phyloP scores from a whole-genome alignment of 2,113 vertebrate species.

The Corythornis madagascariensis region DNA sequence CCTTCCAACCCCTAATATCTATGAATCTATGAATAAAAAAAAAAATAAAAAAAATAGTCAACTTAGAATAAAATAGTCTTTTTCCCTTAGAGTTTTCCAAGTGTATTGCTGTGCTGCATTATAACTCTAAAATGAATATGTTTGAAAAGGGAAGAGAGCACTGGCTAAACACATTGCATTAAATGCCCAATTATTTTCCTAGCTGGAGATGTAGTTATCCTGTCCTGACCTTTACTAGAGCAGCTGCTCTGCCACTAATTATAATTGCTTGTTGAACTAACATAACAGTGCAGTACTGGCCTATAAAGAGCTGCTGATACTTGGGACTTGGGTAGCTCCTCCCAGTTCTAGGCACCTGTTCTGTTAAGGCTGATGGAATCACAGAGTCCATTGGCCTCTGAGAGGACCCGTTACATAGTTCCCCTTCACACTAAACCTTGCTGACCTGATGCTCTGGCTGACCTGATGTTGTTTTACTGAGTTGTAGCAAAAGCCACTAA shows the following conservation, averaged over 20 bases:
- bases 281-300: neutral
- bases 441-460: neutral
- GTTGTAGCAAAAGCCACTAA: neutral
- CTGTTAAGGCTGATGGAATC: neutral
- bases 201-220: neutral
- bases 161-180: constrained; percentile 9
- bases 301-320: neutral
- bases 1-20: too few species aligned
- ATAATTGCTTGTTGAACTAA: constrained; percentile 9
- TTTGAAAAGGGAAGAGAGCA: neutral
- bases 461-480: neutral
- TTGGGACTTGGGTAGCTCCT: neutral
- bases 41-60: neutral
- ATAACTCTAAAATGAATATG: neutral
- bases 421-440: neutral
- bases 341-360: neutral
- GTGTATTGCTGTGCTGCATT: neutral
- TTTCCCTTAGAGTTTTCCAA: neutral
- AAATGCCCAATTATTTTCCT: constrained; percentile 20
- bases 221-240: neutral
- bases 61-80: neutral
- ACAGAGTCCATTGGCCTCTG: neutral
- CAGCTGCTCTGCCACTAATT: neutral
- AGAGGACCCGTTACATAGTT: neutral
- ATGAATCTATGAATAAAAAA: neutral